Evolutionary conservation across 2,888 invertebrate genomes (phyloP).

Genomic region (Rhorus exstirpatorius): DNA sequence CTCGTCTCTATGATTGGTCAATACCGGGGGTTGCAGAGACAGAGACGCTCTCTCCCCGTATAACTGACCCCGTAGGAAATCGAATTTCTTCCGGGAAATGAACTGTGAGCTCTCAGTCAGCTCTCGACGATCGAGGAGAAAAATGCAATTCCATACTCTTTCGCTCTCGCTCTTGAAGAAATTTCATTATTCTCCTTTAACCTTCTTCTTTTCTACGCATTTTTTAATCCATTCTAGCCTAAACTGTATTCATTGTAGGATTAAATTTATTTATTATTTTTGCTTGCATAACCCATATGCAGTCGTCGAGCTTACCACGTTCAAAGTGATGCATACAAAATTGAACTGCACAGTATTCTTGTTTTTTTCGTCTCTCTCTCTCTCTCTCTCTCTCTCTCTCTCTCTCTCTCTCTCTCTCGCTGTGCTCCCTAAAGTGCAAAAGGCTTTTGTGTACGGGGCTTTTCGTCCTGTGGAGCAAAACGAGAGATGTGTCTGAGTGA

Average conservation of each 20-base stretch:
- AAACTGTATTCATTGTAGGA: too few species aligned
- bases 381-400: background rate
- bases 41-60: constrained; percentile 62
- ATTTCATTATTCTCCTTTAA: too few species aligned
- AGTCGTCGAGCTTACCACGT: background rate
- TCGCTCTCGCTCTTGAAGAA: too few species aligned
- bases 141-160: too few species aligned
- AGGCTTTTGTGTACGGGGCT: constrained; percentile 16
- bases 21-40: constrained; percentile 4
- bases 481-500: constrained; percentile 3
- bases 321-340: background rate
- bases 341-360: background rate
- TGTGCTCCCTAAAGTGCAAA: constrained; percentile 21
- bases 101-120: too few species aligned
- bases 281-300: background rate
- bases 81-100: constrained; percentile 44
- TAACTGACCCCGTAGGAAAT: constrained; percentile 60
- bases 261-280: too few species aligned
- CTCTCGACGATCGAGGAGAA: too few species aligned
- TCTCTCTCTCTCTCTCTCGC: constrained; percentile 14
- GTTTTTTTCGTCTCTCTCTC: background rate
- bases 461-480: background rate
- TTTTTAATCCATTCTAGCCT: too few species aligned
- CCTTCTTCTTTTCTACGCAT: constrained; percentile 8
- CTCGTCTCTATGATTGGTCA: constrained; percentile 54